Percentiles rank a stretch among this genome's conserved stretches.
These are phyloP conservation scores for Sitta carolinensis DNA, from an alignment of 2,797 vertebrate genomes.

Conservation along the genomic window DNA sequence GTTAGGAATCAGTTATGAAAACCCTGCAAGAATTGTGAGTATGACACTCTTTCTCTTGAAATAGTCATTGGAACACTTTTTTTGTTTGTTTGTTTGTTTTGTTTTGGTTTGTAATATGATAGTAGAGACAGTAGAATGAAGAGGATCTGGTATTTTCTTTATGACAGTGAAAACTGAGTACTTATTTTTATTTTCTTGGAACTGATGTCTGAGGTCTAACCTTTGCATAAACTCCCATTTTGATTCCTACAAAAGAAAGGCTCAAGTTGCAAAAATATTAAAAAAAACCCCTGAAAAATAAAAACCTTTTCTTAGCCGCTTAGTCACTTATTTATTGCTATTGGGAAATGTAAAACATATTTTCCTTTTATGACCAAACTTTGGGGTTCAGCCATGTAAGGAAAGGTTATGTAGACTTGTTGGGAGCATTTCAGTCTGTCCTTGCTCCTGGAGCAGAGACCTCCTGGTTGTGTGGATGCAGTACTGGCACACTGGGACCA, in stretches of 20 bases:
- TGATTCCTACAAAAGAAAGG: neutral
- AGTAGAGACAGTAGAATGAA: neutral
- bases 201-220: neutral
- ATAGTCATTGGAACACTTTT: neutral
- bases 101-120: neutral
- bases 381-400: neutral
- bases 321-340: neutral
- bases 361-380: neutral
- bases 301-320: neutral
- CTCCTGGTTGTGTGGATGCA: neutral
- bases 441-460: neutral
- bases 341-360: neutral
- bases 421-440: neutral
- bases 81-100: neutral
- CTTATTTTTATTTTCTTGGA: neutral
- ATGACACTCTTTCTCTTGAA: neutral
- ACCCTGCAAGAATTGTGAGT: slow-evolving; percentile 72
- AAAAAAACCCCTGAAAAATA: neutral
- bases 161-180: neutral
- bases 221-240: neutral
- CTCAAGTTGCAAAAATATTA: neutral
- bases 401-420: neutral
- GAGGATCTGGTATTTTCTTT: neutral
- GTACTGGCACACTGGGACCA: neutral
- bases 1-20: slow-evolving; percentile 71